phyloP scores from a whole-genome alignment of 2,888 invertebrate species.

The Oscheius onirici region DNA sequence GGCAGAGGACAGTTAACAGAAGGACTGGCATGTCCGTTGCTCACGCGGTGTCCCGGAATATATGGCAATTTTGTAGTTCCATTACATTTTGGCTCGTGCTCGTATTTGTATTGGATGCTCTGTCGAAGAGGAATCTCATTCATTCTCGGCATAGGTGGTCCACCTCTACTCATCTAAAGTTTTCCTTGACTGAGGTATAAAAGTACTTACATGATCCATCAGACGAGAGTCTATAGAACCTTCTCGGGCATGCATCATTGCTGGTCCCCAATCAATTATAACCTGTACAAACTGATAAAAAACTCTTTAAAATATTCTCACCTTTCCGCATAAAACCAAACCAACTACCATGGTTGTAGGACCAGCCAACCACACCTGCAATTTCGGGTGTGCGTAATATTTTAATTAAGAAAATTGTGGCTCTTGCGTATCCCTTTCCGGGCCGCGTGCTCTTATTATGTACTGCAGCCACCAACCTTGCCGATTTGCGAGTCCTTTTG shows the following conservation, averaged over 20 bases:
- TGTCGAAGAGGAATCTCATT: conserved; percentile 5
- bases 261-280: conserved; percentile 71
- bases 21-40: conserved; percentile 35
- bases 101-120: conserved; percentile 19
- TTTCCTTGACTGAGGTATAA: background rate
- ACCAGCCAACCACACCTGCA: conserved; percentile 65
- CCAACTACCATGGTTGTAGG: conserved; percentile 70
- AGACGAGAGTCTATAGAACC: conserved; percentile 65
- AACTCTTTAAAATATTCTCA: conserved; percentile 15
- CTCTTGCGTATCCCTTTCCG: no score
- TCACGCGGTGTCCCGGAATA: conserved; percentile 32
- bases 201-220: conserved; percentile 20
- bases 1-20: conserved; percentile 41
- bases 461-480: conserved; percentile 48
- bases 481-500: conserved; percentile 71
- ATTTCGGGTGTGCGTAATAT: background rate
- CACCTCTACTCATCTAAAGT: conserved; percentile 23
- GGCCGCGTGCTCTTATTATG: background rate
- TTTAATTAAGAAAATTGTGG: conserved; percentile 3
- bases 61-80: conserved; percentile 23
- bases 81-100: conserved; percentile 52
- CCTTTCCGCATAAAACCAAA: conserved; percentile 69
- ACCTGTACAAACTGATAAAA: conserved; percentile 42
- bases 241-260: conserved; percentile 66
- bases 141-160: conserved; percentile 18